Evolutionary conservation across 2,888 invertebrate species (phyloP), one percentile per base, ranked within the genome.

Genomic region (Drosophila diplacantha): DNA sequence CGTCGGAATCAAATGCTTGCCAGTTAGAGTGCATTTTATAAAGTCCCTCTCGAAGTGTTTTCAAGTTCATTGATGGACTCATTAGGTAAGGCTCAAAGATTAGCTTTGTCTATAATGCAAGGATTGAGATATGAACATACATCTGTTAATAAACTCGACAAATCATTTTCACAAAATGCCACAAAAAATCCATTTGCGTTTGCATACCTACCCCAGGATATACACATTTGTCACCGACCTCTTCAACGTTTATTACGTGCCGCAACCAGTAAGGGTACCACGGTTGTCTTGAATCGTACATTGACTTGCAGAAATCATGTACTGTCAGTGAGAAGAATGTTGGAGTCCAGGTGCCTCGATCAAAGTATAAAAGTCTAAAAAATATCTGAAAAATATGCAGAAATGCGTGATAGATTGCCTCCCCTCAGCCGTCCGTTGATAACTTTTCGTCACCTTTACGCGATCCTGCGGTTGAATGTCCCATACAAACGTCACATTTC

Each of bases 221-320:
- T 0, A 55, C 0, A 31, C 64, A 70, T 11, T 46, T 60, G 2
- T 39, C 14, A 20, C 38, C 31, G 5, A 54, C 16, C 9, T 51
- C 62, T 1, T 43, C 12, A 6, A 18, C 3, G 37, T 69, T 69
- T 16, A 0, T 24, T 9, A 64, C 8, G 9, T 64, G 29, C 20
- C 18, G 3, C 0, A 50, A 18, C 50, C 49, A 64, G 3, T 0
- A 2, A 1, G 12, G 18, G 24, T 69, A 60, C 53, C 41, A 56
- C n/a, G 20, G 14, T n/a, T 69, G 39, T 5, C 7, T 56, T 9
- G 37, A 11, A 14, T 64, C 59, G 34, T 60, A 69, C 37, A 70
- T 44, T 1, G 11, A 3, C 5, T n/a, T 49, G 43, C 69, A 69
- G 2, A 44, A 44, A 18, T 68, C 58, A 3, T 5, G 3, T 5